Evolutionary conservation across 2,888 invertebrate species (phyloP), one percentile per base, ranked within the genome.

Genomic region (Parnassius smintheus): DNA sequence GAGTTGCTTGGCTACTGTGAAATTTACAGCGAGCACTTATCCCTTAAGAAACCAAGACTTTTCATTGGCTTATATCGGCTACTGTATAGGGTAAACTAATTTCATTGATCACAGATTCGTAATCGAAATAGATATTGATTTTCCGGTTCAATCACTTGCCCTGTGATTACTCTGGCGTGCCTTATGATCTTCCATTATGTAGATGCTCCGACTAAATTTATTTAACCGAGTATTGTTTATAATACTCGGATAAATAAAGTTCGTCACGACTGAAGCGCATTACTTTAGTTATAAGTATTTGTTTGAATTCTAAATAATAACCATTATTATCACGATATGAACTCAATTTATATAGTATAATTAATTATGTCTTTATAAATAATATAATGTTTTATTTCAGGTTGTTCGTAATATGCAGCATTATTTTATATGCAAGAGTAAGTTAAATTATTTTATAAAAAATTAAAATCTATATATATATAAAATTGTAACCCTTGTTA

Each of bases 121-220:
- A 72, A 75, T 73, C 65, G 71, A 65, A 68, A 49, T n/a, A 57
- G 67, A 69, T 73, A 79, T 86, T 79, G 86, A 78, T 83, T 83
- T 79, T 75, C 73, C 63, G 65, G 75, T 74, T 74, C 78, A 76
- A 77, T 82, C 76, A 75, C 72, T 69, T 73, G 77, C 79, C 80
- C 85, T 88, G 82, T 89, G 79, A 89, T 90, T 90, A 89, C 76
- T 69, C 71, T 65, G 77, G 84, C 85, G 85, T 86, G 84, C 85
- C 85, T 86, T 83, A 83, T 89, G 90, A 89, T 86, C 86, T 72
- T 72, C 70, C 75, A 81, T 85, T 72, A 74, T 68, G 65, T 60
- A 68, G 68, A 64, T 68, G 68, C 66, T 58, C 50, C 59, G 55
- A 66, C 71, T 71, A 18, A 18, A 18, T 18, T 18, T 18, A 1